Percentiles rank a stretch among this genome's conserved stretches.
These are phyloP conservation scores for Spongilla lacustris DNA, from an alignment of 37 sponge, comb jelly and placozoan species.

Conservation along the genomic window DNA sequence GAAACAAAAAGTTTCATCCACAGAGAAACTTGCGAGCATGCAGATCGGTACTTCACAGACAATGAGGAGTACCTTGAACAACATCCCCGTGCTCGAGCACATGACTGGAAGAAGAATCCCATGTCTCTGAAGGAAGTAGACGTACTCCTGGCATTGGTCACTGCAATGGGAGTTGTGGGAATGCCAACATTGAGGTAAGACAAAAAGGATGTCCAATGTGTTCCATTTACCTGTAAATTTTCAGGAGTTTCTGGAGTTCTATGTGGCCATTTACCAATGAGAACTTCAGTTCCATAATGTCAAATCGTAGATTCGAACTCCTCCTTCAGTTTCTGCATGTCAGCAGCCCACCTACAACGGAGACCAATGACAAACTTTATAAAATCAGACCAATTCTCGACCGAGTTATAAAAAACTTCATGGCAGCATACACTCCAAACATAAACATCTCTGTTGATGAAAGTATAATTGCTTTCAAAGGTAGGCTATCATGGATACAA, in stretches of 20 bases:
- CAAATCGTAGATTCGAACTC: no score
- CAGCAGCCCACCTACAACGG: no score
- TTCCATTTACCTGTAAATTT: no score
- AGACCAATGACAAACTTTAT: no score
- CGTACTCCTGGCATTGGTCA: neutral
- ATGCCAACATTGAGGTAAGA: neutral
- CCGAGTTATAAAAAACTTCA: no score
- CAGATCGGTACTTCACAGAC: neutral
- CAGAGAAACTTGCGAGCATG: conserved; percentile 1
- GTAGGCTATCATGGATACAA: conserved; percentile 33
- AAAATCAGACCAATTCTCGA: no score
- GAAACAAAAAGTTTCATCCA: neutral
- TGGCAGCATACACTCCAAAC: no score
- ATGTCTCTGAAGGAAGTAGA: neutral
- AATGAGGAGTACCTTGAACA: neutral
- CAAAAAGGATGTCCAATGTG: no score
- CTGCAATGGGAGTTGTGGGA: conserved; percentile 5
- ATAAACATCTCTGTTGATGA: conserved; percentile 31
- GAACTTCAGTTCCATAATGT: no score
- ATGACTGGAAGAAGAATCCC: neutral
- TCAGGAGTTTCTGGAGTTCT: no score
- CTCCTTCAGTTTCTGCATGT: no score
- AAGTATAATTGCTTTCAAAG: conserved; percentile 31
- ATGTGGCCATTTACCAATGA: no score
- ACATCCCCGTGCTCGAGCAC: conserved; percentile 13